Conservation (phyloP, 2,113 vertebrate species). For the Poecilia latipinna region DNA sequence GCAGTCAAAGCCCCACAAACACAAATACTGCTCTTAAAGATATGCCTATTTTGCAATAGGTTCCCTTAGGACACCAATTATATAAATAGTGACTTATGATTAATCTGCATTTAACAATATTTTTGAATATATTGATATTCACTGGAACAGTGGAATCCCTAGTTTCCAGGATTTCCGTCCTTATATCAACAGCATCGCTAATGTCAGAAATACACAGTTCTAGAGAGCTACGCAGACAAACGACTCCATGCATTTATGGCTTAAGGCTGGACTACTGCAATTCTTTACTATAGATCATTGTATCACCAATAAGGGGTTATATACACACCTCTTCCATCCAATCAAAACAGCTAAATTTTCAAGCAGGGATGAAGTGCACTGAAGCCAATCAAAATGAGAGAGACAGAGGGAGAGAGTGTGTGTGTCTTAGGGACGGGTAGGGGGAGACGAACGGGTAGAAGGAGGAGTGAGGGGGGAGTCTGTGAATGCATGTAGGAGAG, state of each 20-base stretch:
- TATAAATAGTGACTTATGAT: too few relatives aligned
- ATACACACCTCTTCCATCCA: constrained; percentile 18
- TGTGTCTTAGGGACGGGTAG: constrained; percentile 2
- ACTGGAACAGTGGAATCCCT: too few relatives aligned
- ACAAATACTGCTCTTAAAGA: too few relatives aligned
- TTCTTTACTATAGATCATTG: constrained; percentile 6
- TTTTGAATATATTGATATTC: too few relatives aligned
- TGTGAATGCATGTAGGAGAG: constrained; percentile 40
- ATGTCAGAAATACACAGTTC: too few relatives aligned
- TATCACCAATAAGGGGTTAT: neutral
- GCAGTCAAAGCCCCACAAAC: too few relatives aligned
- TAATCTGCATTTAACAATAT: too few relatives aligned
- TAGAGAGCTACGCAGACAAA: too few relatives aligned
- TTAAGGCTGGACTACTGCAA: neutral
- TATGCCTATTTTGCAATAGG: too few relatives aligned
- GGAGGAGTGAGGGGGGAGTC: neutral
- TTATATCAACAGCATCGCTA: too few relatives aligned
- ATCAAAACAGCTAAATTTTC: constrained; percentile 16
- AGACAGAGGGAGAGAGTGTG: neutral
- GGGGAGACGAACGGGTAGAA: neutral
- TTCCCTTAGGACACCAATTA: too few relatives aligned
- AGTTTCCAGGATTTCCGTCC: too few relatives aligned
- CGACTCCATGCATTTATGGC: neutral
- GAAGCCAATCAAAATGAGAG: constrained; percentile 38
- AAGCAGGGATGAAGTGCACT: constrained; percentile 31